Evolutionary conservation across 2,888 invertebrate species (phyloP).

Genomic region (Lobophora halterata): DNA sequence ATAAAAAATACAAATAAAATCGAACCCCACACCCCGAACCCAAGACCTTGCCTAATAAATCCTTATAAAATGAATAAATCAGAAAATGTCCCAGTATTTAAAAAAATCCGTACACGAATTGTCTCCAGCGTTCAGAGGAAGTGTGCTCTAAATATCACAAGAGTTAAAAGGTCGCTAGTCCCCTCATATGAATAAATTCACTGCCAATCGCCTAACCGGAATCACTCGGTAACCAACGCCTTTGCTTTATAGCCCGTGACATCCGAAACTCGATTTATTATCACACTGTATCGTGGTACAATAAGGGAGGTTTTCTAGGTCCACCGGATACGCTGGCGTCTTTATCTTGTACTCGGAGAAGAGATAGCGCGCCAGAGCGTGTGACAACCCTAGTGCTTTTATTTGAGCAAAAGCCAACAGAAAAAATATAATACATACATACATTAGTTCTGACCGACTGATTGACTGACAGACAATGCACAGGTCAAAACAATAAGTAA

Average conservation of each 20-base stretch:
- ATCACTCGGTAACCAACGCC: conserved; percentile 76
- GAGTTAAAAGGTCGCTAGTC: conserved; percentile 65
- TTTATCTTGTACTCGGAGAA: too few species aligned
- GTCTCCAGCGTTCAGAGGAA: conserved; percentile 57
- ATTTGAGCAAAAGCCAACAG: too few species aligned
- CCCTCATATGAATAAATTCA: conserved; percentile 75
- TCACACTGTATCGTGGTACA: conserved; percentile 59
- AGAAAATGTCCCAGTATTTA: conserved; percentile 40
- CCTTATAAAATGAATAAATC: too few species aligned
- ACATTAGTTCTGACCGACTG: too few species aligned
- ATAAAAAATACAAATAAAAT: conserved; percentile 20
- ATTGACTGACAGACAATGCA: too few species aligned
- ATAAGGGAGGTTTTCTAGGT: conserved; percentile 42
- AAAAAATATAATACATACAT: too few species aligned
- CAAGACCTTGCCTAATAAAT: conserved; percentile 24
- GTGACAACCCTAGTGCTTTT: too few species aligned
- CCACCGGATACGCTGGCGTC: background rate
- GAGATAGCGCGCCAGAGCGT: too few species aligned
- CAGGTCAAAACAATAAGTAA: too few species aligned
- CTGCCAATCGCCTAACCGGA: conserved; percentile 57
- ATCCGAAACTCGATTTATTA: conserved; percentile 77
- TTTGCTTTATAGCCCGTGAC: conserved; percentile 79
- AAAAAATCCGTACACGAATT: conserved; percentile 45
- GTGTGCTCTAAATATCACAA: conserved; percentile 72
- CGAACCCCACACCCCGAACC: conserved; percentile 7